Percentiles rank a stretch among this genome's conserved stretches.
Evolutionary conservation across 37 sponge, comb jelly and placozoan genomes (phyloP).

Genomic region (Axinella damicornis): DNA sequence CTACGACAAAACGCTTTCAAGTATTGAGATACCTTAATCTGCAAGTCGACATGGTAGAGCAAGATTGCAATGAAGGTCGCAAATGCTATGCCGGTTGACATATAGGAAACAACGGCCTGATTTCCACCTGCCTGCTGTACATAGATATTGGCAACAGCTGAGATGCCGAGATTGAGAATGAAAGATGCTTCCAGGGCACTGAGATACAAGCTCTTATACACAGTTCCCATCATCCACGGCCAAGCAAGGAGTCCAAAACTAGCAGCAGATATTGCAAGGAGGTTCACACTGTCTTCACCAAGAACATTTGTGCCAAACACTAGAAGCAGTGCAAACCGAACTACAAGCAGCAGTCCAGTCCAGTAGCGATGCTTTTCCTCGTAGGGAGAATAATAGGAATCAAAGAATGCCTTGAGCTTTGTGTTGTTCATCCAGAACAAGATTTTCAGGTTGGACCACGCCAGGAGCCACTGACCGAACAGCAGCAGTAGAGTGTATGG

Average conservation of each 20-base stretch:
- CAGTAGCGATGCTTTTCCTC: not conserved
- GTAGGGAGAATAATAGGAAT: not conserved
- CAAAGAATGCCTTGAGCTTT: not conserved
- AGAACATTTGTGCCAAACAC: not conserved
- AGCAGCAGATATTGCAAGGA: not conserved
- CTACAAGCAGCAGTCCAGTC: not conserved
- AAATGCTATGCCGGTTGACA: not conserved
- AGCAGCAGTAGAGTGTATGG: not conserved
- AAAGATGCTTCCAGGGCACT: not conserved
- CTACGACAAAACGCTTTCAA: not conserved
- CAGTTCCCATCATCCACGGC: not conserved
- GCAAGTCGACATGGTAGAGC: not conserved
- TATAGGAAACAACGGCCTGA: not conserved
- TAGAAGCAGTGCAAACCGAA: not conserved
- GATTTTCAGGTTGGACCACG: no score
- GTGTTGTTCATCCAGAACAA: not conserved
- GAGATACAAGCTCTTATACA: not conserved
- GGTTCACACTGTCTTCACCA: not conserved
- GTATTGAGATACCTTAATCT: not conserved
- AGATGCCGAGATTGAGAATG: not conserved
- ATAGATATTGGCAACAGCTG: not conserved
- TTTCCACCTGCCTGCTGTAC: not conserved
- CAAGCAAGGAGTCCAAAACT: conserved; percentile 1
- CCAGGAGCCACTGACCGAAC: not conserved
- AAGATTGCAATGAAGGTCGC: not conserved